Evolutionary conservation across 37 sponge, comb jelly and placozoan species (phyloP), one percentile per base, ranked within the genome.

Genomic region (Geodia barretti): DNA sequence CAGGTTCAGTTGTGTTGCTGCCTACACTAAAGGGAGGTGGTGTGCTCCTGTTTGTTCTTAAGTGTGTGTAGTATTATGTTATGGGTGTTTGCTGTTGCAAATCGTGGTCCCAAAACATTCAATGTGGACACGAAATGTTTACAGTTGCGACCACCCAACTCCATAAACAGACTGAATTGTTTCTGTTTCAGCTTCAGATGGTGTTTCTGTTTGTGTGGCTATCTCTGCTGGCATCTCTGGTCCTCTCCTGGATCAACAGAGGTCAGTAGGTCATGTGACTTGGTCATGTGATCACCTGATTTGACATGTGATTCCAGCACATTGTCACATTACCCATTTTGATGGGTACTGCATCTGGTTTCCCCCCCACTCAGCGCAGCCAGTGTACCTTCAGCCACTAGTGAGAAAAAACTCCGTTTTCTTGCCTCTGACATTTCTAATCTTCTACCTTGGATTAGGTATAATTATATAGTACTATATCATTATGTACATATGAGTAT

Each of bases 391-490:
- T 23, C 68, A 79, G 37, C 39, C 38, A 34, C 35, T 89, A 3
- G 79, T 83, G 1, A 35, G 20, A 39, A 30, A 37, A 41, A 73
- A 69, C 2, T 35, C 31, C 3, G 31, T 87, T 8, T 81, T 83
- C 74, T 74, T 31, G 41, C 86, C 89, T 25, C 82, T 85, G 3
- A 33, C 77, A 7, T 4, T 60, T 2, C 54, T 42, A 24, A 17
- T 82, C 20, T 0, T 81, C 38, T 79, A 77, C 73, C 76, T 73
- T 74, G 93, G 86, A n/a, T 42, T 81, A 41, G 89, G 93, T 88
- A 47, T 47, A 47, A 47, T 47, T 47, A 47, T 14, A 23, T 4
- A 47, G 24, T 62, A n/a, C n/a, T n/a, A n/a, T n/a, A n/a, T n/a
- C n/a, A n/a, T n/a, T n/a, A n/a, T n/a, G n/a, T n/a, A n/a, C n/a